A percentile compares a stretch with the other conserved stretches of the same genome.
Conservation (phyloP, 2,888 invertebrate species). For the Thelaira solivaga region DNA sequence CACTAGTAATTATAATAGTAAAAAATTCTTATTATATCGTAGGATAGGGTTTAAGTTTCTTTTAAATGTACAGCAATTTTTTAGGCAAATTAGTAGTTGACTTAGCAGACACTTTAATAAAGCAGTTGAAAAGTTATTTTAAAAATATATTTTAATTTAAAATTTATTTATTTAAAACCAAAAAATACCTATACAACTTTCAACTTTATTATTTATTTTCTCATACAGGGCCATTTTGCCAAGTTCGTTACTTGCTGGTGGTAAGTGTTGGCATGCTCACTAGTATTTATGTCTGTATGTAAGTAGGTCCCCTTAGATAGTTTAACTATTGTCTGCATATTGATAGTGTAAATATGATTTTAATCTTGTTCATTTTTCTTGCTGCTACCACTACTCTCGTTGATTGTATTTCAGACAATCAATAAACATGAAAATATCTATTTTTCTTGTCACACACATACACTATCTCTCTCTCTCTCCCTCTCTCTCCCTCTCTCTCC, state of each 20-base stretch:
- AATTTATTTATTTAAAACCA: too few species aligned
- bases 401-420: constrained; percentile 51
- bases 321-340: constrained; percentile 52
- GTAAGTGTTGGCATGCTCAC: constrained; percentile 12
- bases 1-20: too few species aligned
- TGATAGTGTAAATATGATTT: constrained; percentile 62
- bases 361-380: constrained; percentile 57
- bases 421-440: constrained; percentile 47
- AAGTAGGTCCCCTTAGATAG: constrained; percentile 15
- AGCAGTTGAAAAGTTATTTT: not conserved
- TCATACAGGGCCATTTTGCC: constrained; percentile 5
- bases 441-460: too few species aligned
- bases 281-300: not conserved
- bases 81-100: too few species aligned
- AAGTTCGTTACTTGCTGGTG: constrained; percentile 34
- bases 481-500: too few species aligned
- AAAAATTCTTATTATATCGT: too few species aligned
- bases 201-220: constrained; percentile 38
- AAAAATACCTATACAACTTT: not conserved
- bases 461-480: too few species aligned
- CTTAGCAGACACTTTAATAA: too few species aligned
- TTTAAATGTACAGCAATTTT: too few species aligned
- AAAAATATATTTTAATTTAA: too few species aligned
- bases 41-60: too few species aligned
- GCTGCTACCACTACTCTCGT: constrained; percentile 2